A percentile compares a stretch with the other conserved stretches of the same genome.
Evolutionary conservation across 2,888 invertebrate species (phyloP).

Genomic region (Blomia tropicalis): DNA sequence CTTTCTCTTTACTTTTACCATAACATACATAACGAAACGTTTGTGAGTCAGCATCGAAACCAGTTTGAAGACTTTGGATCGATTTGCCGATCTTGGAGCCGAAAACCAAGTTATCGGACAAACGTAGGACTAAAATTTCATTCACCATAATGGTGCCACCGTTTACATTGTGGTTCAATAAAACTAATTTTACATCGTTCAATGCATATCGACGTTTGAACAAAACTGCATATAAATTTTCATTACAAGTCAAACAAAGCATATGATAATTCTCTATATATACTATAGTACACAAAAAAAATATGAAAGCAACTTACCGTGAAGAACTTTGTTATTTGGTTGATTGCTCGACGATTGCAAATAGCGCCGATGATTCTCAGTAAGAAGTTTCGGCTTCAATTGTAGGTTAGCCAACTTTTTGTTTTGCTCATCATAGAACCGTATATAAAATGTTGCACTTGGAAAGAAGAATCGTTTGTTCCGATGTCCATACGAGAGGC

Average conservation of each 20-base stretch:
- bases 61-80: background rate
- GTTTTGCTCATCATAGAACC: background rate
- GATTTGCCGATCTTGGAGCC: constrained; percentile 3
- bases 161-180: background rate
- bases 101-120: background rate
- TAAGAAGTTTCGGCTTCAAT: background rate
- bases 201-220: background rate
- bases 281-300: background rate
- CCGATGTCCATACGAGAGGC: background rate
- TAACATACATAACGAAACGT: background rate
- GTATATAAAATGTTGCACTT: background rate
- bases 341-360: background rate
- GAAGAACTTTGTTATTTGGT: no score
- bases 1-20: background rate
- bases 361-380: background rate
- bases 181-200: background rate
- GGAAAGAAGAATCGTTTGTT: constrained; percentile 1
- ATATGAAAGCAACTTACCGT: background rate
- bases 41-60: background rate
- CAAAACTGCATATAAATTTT: background rate
- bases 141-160: constrained; percentile 7
- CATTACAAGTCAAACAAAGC: background rate
- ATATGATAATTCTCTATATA: no score
- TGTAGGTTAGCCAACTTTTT: background rate
- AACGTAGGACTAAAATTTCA: background rate